These are phyloP conservation scores for Aviceda subcristata DNA, from an alignment of 2,113 vertebrate species.

Conservation along the genomic window DNA sequence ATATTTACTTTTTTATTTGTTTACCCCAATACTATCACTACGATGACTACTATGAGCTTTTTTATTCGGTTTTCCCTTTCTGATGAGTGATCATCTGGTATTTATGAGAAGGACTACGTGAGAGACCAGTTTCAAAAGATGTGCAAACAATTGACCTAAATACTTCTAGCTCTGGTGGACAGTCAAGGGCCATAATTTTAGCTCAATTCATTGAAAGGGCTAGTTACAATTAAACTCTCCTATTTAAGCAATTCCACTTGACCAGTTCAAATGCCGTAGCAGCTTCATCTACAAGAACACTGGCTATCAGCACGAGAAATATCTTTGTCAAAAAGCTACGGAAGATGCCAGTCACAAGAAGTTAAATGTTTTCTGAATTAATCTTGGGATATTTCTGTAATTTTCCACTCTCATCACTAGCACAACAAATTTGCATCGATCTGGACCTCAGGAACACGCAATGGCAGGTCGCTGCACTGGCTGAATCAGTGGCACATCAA, in stretches of 20 bases:
- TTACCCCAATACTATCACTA: background rate
- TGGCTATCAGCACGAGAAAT: background rate
- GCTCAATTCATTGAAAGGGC: background rate
- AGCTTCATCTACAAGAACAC: background rate
- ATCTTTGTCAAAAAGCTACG: background rate
- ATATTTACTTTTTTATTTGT: conserved; percentile 23
- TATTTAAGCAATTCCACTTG: background rate
- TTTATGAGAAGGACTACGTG: conserved; percentile 4
- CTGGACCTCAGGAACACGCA: background rate
- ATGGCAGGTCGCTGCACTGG: background rate
- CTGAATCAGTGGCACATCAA: background rate
- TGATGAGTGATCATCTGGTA: background rate
- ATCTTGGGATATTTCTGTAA: background rate
- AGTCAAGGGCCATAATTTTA: background rate
- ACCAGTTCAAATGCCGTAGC: background rate
- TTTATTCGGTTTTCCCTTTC: background rate
- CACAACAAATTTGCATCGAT: background rate
- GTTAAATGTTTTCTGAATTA: background rate
- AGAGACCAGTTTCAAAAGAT: background rate
- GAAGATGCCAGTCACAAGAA: background rate
- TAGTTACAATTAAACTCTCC: background rate
- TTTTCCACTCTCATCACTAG: background rate
- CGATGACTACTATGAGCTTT: background rate
- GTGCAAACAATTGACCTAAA: background rate
- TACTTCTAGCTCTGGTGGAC: background rate